Base-by-base conservation (phyloP, 2,113 vertebrate genomes). In the Marmota flaviventris region DNA sequence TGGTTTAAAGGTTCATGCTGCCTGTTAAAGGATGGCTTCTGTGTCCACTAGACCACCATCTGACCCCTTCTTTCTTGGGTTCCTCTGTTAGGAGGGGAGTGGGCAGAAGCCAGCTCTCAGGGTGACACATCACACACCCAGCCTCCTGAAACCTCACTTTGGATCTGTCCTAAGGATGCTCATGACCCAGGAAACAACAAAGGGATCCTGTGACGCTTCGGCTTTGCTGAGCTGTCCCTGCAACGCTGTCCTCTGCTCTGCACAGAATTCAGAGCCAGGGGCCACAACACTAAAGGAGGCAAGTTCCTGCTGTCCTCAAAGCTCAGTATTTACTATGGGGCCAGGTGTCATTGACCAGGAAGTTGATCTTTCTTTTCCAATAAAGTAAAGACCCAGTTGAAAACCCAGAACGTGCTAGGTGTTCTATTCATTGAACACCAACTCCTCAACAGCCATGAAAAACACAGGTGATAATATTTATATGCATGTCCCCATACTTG, bases 61-160 rank as follows among this genome's bases (percentile, higher is more conserved):
- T 0, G 0, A 32, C 18, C 56, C 29, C 24, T 79, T 42, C 75
- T 79, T 63, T 73, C 39, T 82, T 51, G 45, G 76, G 61, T 29
- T 25, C 85, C 53, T 89, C 56, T 45, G n/a, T 13, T 2, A 48
- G 77, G 73, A 73, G 32, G 48, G 75, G 65, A 39, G 90, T 61
- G 29, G 51, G 63, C 89, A 96, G 93, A 96, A 97, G 95, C 76
- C 87, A 93, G 81, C 58, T 93, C 17, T 25, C 14, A 72, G 85
- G 85, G 18, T 65, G 70, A 92, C 78, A 82, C 1, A 51, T 70
- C 91, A 93, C 93, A 97, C 25, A 78, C 37, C 84, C 95, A 92
- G 89, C 89, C 95, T 97, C 87, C 96, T 24, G 53, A 0, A 95
- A 79, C 10, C 42, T n/a, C 93, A 29, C 4, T 56, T 12, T 73